Evolutionary conservation across 1,140 invertebrate species (phyloP).

Genomic region (Drosophila kohkoa): DNA sequence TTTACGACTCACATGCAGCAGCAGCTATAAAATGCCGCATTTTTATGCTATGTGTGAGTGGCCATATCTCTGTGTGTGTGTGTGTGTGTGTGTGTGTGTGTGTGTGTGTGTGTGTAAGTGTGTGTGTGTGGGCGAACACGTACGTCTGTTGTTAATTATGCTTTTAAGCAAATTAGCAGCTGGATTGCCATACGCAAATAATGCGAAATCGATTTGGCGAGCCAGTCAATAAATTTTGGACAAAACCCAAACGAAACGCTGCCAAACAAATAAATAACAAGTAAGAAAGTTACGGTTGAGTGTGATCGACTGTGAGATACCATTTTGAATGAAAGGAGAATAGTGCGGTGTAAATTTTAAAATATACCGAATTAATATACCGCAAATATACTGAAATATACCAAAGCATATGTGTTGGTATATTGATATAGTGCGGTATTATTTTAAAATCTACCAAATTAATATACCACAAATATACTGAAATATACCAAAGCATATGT

Average conservation of each 20-base stretch:
- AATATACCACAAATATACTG: no score
- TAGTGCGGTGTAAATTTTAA: no score
- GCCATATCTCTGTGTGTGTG: background rate
- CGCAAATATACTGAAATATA: no score
- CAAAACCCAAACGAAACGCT: conserved; percentile 48
- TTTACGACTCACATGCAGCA: conserved; percentile 69
- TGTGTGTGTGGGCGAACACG: background rate
- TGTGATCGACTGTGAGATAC: no score
- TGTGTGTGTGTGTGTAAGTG: background rate
- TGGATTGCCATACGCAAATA: conserved; percentile 70
- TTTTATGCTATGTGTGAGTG: background rate
- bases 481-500: no score
- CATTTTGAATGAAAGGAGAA: no score
- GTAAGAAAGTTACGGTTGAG: no score
- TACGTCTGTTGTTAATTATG: conserved; percentile 71
- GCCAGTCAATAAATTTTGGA: conserved; percentile 66
- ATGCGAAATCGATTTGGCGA: conserved; percentile 73
- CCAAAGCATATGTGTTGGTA: no score
- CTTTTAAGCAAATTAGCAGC: conserved; percentile 81
- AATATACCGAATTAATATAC: no score
- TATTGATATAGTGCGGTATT: no score
- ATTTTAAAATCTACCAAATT: no score
- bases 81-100: conserved; percentile 18
- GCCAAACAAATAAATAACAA: conserved; percentile 32
- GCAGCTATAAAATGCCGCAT: conserved; percentile 57